Percentiles rank a stretch among this genome's conserved stretches.
These are phyloP conservation scores for Anthopleura xanthogrammica DNA, from an alignment of 92 coral and sea anemone genomes.

Conservation along the genomic window DNA sequence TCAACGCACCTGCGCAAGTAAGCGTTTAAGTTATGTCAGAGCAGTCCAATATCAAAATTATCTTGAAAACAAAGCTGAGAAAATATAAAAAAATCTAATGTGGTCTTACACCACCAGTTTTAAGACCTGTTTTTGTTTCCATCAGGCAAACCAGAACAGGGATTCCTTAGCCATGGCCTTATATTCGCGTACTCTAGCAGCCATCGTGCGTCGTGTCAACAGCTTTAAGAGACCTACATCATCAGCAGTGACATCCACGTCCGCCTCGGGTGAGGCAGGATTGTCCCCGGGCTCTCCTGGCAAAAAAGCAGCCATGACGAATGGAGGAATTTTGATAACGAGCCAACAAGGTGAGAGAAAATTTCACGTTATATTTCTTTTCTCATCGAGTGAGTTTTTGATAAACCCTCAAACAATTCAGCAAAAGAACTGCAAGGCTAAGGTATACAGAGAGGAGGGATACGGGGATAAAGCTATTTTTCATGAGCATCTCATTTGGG, in stretches of 20 bases:
- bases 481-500: too few relatives aligned
- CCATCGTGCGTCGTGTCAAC: constrained; percentile 89
- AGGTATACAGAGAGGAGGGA: too few relatives aligned
- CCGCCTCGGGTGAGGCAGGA: constrained; percentile 67
- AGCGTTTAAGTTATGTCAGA: too few relatives aligned
- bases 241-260: constrained; percentile 55
- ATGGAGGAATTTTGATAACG: constrained; percentile 55
- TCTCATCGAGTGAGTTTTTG: background rate
- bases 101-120: too few relatives aligned
- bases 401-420: too few relatives aligned
- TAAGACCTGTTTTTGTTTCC: background rate
- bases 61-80: too few relatives aligned
- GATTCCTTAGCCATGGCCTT: constrained; percentile 85
- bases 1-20: too few relatives aligned
- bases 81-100: too few relatives aligned
- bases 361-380: background rate
- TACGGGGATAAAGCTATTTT: too few relatives aligned
- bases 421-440: too few relatives aligned
- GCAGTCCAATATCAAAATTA: too few relatives aligned
- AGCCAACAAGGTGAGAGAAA: constrained; percentile 41
- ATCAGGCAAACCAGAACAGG: constrained; percentile 81
- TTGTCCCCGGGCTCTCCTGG: constrained; percentile 50
- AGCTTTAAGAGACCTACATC: constrained; percentile 85
- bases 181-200: constrained; percentile 83
- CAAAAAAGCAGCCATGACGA: constrained; percentile 28